Evolutionary conservation across 2,113 vertebrate species (phyloP).

Genomic region (Brachionichthys hirsutus): DNA sequence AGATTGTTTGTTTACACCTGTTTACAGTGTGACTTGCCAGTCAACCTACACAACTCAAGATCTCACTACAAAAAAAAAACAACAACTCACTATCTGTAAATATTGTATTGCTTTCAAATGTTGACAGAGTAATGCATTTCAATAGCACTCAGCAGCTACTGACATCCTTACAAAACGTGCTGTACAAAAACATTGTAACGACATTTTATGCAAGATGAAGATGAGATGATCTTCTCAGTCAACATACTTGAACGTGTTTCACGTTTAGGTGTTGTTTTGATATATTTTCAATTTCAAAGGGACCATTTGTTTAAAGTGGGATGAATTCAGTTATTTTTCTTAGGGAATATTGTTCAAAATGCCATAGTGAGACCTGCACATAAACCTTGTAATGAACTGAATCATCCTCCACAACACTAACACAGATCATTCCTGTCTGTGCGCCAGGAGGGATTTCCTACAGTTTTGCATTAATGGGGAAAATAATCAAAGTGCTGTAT

Average conservation of each 20-base stretch:
- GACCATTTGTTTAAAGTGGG: conserved; percentile 55
- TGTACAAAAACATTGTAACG: conserved; percentile 25
- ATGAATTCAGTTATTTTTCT: conserved; percentile 61
- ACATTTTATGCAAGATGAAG: conserved; percentile 67
- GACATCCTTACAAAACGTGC: conserved; percentile 31
- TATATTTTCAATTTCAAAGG: conserved; percentile 53
- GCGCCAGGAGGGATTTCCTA: conserved; percentile 19
- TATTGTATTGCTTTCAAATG: conserved; percentile 22
- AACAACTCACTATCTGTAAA: conserved; percentile 43
- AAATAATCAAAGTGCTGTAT: conserved; percentile 49
- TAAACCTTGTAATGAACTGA: conserved; percentile 35
- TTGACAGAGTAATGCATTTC: conserved; percentile 30
- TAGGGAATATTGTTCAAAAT: conserved; percentile 39
- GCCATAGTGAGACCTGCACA: conserved; percentile 38
- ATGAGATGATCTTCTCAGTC: conserved; percentile 39
- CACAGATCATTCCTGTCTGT: conserved; percentile 38
- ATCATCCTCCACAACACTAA: conserved; percentile 9
- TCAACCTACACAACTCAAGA: conserved; percentile 18
- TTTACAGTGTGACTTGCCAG: conserved; percentile 37
- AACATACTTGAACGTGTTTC: conserved; percentile 41
- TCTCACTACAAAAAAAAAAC: conserved; percentile 9
- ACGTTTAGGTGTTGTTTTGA: conserved; percentile 52
- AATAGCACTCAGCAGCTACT: conserved; percentile 62
- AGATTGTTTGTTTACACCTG: conserved; percentile 22
- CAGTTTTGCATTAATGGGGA: conserved; percentile 2